Percentiles rank a stretch among this genome's conserved stretches.
Conservation (phyloP, 2,113 vertebrate species). For the Gadus chalcogrammus region DNA sequence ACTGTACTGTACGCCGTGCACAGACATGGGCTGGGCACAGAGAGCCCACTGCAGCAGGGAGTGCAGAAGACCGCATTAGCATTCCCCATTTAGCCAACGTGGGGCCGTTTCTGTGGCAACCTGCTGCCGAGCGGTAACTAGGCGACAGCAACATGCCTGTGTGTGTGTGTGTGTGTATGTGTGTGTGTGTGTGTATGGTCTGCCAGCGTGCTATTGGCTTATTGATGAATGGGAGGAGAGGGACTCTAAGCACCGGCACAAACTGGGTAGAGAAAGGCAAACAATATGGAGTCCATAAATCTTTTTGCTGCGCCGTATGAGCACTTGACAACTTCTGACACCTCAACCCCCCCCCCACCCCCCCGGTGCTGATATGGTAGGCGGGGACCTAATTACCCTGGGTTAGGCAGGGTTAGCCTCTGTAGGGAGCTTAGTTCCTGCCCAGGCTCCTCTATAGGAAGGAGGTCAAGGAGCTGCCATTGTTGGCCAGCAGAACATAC, state of each 20-base stretch:
- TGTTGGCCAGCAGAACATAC: conserved; percentile 40
- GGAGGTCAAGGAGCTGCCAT: conserved; percentile 56
- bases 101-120: conserved; percentile 80
- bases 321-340: conserved; percentile 19
- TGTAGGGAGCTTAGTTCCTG: conserved; percentile 53
- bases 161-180: conserved; percentile 35
- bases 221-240: conserved; percentile 67
- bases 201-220: conserved; percentile 64
- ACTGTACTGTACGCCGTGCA: conserved; percentile 31
- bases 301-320: conserved; percentile 32
- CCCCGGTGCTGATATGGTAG: conserved; percentile 32
- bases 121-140: conserved; percentile 77
- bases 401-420: conserved; percentile 29
- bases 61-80: conserved; percentile 67
- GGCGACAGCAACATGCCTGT: conserved; percentile 75
- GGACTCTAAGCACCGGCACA: conserved; percentile 38
- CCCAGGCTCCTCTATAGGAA: conserved; percentile 46
- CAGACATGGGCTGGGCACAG: conserved; percentile 57
- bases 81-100: conserved; percentile 70
- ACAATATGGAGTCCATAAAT: conserved; percentile 56
- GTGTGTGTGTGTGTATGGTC: conserved; percentile 48
- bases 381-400: conserved; percentile 40
- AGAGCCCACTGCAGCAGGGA: conserved; percentile 70
- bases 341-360: conserved; percentile 17
- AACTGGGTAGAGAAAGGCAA: conserved; percentile 40